Evolutionary conservation across 2,888 invertebrate genomes (phyloP).

Genomic region (Eretmocerus hayati): DNA sequence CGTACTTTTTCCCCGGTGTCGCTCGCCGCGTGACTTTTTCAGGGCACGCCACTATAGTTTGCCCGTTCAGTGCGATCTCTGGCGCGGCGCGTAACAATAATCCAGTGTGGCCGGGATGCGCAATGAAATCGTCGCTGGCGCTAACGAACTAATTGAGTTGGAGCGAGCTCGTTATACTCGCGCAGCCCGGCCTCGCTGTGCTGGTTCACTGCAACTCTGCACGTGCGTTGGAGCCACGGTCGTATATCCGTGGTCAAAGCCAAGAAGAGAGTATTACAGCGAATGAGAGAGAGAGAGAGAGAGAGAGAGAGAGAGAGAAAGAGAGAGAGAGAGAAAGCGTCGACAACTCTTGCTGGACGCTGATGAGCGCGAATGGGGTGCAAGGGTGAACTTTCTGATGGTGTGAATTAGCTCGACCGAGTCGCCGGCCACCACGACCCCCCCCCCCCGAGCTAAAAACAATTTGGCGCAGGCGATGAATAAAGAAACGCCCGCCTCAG

Average conservation of each 20-base stretch:
- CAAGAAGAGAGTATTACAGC: background rate
- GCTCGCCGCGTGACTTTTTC: conserved; percentile 1
- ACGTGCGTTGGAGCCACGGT: no score
- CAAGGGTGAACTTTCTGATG: no score
- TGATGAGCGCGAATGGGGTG: no score
- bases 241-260: background rate
- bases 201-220: no score
- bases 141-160: conserved; percentile 30
- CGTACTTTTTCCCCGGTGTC: no score
- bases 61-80: no score
- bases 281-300: background rate
- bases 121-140: conserved; percentile 23
- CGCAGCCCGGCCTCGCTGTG: background rate
- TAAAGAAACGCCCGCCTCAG: conserved; percentile 28
- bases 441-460: conserved; percentile 17
- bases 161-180: conserved; percentile 9
- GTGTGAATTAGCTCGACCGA: background rate
- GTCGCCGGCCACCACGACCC: background rate
- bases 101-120: no score
- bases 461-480: conserved; percentile 33
- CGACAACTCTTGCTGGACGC: background rate
- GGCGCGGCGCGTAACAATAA: no score
- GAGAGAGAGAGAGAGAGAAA: conserved; percentile 1
- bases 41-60: background rate
- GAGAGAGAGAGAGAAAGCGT: background rate